Percentiles rank a stretch among this genome's conserved stretches.
Evolutionary conservation across 2,888 invertebrate genomes (phyloP).

Genomic region (Oscheius sp.): DNA sequence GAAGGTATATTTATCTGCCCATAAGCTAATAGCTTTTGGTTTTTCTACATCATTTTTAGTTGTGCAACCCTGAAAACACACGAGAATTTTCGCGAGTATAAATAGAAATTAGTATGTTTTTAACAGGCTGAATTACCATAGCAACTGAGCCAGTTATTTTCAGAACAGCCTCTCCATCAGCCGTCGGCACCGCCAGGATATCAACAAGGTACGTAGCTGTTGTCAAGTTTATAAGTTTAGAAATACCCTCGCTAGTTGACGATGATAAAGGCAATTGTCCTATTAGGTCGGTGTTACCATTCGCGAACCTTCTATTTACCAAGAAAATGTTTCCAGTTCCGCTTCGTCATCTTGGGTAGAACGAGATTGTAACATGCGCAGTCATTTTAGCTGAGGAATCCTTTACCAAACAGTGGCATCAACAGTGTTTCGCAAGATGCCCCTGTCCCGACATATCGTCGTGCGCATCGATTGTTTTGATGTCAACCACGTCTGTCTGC

Average conservation of each 20-base stretch:
- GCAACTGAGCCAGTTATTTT: constrained; percentile 9
- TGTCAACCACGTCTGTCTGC: constrained; percentile 20
- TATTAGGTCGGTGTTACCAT: neutral
- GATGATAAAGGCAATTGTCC: neutral
- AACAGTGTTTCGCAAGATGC: constrained; percentile 22
- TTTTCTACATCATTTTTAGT: neutral
- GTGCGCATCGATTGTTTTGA: constrained; percentile 36
- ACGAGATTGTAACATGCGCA: neutral
- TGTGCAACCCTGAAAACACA: neutral
- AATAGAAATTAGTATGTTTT: neutral
- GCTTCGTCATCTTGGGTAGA: neutral
- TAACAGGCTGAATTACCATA: neutral
- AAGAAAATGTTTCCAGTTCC: neutral
- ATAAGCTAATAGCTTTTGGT: neutral
- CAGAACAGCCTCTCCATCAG: constrained; percentile 23
- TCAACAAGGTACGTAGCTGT: constrained; percentile 19
- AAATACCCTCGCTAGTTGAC: too few species aligned
- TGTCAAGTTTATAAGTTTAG: neutral
- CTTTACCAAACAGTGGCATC: neutral
- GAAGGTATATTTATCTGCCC: neutral
- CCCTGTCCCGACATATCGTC: constrained; percentile 22
- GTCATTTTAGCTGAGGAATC: neutral
- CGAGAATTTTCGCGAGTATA: neutral
- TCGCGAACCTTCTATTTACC: neutral
- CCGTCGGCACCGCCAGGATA: constrained; percentile 26